Evolutionary conservation across 2,113 vertebrate genomes (phyloP), one percentile per base, ranked within the genome.

Genomic region (Clarias macrocephalus): DNA sequence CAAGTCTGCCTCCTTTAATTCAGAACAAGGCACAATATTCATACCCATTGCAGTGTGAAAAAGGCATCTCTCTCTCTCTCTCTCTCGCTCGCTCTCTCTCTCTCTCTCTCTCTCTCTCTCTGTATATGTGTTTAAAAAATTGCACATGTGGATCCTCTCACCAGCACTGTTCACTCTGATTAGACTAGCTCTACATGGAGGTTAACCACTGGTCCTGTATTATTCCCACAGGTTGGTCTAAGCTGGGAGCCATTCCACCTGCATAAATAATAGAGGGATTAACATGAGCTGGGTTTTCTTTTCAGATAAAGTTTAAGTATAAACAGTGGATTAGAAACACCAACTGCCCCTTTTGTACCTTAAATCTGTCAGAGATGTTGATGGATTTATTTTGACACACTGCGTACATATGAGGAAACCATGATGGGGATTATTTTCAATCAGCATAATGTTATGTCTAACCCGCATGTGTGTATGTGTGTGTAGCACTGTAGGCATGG

Each of bases 401-500:
- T 33, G 59, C 3, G 8, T 52, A 60, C 80, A 68, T 77, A 77
- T 83, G 30, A 73, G 16, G 15, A 86, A 62, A 57, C 82, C 80
- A 37, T 70, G 54, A 52, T 76, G 28, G n/a, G 62, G 76, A 83
- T 77, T 82, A 33, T 76, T 83, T 76, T 90, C n/a, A 82, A 8
- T 57, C 9, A 88, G 13, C 84, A 62, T 83, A 48, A 48, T 48
- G 48, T 48, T 48, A 72, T 60, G 89, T 16, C 88, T 62, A 66
- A 57, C 62, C 12, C 83, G 1, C 82, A 15, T 86, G 80, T 86
- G 42, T 76, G 6, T 91, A 56, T 86, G 37, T 87, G 25, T 85
- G 52, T 83, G 25, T 93, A 99, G 98, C 96, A 99, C 90, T 99
- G 98, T 91, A 96, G 92, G 85, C 97, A 96, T 19, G 98, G 98